These are phyloP conservation scores for Brachionus rotundiformis DNA, from an alignment of 1,140 invertebrate species.

Conservation along the genomic window DNA sequence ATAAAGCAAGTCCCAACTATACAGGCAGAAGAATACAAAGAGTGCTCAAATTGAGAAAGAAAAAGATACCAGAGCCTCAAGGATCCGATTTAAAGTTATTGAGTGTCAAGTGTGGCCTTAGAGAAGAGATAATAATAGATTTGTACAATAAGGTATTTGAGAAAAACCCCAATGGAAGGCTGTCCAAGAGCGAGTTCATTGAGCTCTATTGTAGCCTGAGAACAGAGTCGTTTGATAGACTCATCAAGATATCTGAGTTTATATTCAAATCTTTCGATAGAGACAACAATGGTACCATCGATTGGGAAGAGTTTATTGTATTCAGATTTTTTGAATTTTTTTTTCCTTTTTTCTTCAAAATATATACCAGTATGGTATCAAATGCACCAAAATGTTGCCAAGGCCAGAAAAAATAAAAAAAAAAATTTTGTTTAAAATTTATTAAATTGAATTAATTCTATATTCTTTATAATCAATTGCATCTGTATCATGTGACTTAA, in stretches of 20 bases:
- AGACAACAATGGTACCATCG: constrained; percentile 8
- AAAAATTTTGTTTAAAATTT: neutral
- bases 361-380: too few species aligned
- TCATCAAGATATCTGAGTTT: neutral
- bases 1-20: neutral
- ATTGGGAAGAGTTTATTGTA: constrained; percentile 17
- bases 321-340: neutral
- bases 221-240: neutral
- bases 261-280: constrained; percentile 1
- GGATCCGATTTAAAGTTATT: neutral
- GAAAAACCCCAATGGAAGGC: neutral
- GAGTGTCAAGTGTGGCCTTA: neutral
- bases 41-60: neutral
- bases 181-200: neutral
- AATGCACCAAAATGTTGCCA: too few species aligned
- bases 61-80: neutral
- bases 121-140: neutral
- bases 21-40: neutral
- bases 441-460: too few species aligned
- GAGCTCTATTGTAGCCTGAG: constrained; percentile 6
- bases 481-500: too few species aligned
- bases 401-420: neutral
- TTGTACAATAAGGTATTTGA: neutral
- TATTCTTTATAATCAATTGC: too few species aligned
- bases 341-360: too few species aligned